Conservation (phyloP, 2,888 invertebrate species). For the Lysandra bellargus region DNA sequence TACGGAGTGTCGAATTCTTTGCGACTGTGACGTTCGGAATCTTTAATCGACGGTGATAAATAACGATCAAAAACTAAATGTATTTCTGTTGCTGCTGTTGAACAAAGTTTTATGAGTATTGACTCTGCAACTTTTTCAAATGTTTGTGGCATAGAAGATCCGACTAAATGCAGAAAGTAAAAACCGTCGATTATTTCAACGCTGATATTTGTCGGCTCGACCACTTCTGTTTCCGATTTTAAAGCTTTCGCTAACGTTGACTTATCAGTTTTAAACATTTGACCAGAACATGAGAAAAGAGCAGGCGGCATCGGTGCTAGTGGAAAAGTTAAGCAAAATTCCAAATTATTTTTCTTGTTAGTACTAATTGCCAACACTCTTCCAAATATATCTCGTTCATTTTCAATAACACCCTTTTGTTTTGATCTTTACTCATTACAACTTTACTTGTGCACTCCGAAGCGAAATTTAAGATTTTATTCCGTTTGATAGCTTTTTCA, state of each 20-base stretch:
- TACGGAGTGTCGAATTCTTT: no score
- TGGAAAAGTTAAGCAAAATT: background rate
- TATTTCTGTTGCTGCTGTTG: background rate
- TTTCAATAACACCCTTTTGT: background rate
- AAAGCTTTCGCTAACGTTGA: background rate
- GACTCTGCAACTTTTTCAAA: background rate
- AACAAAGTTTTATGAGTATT: background rate
- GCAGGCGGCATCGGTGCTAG: background rate
- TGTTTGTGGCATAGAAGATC: background rate
- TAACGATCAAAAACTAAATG: background rate
- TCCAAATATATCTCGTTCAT: background rate
- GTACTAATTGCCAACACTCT: background rate
- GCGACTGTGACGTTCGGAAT: no score
- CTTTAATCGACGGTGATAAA: no score
- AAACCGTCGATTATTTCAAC: background rate
- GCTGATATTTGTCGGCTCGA: background rate
- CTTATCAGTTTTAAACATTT: background rate
- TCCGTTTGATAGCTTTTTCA: conserved; percentile 44
- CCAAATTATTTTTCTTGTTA: background rate
- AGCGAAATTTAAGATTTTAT: conserved; percentile 43
- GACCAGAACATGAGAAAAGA: background rate
- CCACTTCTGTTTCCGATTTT: background rate
- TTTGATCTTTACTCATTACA: background rate
- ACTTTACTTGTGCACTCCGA: background rate
- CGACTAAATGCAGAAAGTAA: background rate